These are phyloP conservation scores for Orbicella faveolata DNA, from an alignment of 64 coral and sea anemone species.

Conservation along the genomic window DNA sequence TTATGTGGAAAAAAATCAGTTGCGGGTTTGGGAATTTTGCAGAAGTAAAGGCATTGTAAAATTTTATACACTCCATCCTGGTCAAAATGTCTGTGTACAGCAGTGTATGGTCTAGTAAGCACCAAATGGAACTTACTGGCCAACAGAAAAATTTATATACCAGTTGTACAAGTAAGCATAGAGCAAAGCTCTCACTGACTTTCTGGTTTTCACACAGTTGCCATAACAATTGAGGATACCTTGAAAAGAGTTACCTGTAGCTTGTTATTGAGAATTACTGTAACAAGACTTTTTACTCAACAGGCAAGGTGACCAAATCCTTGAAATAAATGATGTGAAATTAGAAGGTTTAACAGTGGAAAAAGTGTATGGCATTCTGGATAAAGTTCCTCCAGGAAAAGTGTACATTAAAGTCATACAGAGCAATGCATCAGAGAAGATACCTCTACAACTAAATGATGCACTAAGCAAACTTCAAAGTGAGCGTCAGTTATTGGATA, in stretches of 20 bases:
- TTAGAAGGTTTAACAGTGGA: slow-evolving; percentile 25
- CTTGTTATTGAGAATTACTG: not conserved
- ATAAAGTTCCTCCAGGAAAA: slow-evolving; percentile 61
- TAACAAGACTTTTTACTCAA: not conserved
- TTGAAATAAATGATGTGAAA: slow-evolving; percentile 60
- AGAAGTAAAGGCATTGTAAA: no score
- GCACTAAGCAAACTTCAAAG: slow-evolving; percentile 38
- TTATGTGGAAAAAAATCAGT: no score
- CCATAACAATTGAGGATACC: not conserved
- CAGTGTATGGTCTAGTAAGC: no score
- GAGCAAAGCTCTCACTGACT: no score
- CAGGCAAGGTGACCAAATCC: slow-evolving; percentile 58
- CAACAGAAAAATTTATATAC: no score
- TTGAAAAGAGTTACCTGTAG: not conserved
- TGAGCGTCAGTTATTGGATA: slow-evolving; percentile 49
- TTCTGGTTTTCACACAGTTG: no score
- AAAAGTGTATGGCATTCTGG: slow-evolving; percentile 38
- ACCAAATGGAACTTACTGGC: no score
- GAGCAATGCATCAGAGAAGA: slow-evolving; percentile 12
- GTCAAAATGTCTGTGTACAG: no score
- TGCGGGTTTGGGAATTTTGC: no score
- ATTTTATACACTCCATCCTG: no score
- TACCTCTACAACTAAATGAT: slow-evolving; percentile 30
- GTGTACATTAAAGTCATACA: slow-evolving; percentile 30
- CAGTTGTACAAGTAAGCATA: no score